Conservation (phyloP, 2,888 invertebrate genomes). For the Amphipoea lucens region DNA sequence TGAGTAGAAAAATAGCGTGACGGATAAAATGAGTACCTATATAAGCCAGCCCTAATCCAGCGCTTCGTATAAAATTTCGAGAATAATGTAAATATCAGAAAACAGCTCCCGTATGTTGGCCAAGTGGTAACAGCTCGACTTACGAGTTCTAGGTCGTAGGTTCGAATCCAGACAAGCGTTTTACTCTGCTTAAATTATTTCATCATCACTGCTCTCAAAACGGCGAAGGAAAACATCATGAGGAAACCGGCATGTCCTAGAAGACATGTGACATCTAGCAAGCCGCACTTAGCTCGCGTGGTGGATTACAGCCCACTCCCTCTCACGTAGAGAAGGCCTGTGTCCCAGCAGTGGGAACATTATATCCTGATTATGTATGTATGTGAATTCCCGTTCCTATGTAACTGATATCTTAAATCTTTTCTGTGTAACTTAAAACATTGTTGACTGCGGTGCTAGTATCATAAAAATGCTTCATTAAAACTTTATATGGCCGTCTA, state of each 20-base stretch:
- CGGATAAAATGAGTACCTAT: not conserved
- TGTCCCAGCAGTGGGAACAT: not conserved
- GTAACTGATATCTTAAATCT: slow-evolving; percentile 16
- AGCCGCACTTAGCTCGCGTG: not conserved
- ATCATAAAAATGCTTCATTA: slow-evolving; percentile 63
- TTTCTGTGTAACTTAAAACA: slow-evolving; percentile 31
- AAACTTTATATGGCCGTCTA: slow-evolving; percentile 57
- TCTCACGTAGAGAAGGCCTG: not conserved
- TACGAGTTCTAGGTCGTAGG: not conserved
- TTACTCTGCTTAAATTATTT: not conserved
- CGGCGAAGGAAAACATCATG: not conserved
- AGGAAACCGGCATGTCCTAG: not conserved
- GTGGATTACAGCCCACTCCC: not conserved
- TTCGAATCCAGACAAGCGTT: not conserved
- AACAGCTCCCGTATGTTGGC: slow-evolving; percentile 4
- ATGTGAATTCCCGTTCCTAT: not conserved
- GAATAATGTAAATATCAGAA: slow-evolving; percentile 19
- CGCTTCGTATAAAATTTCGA: slow-evolving; percentile 5
- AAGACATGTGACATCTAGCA: not conserved
- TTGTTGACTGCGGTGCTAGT: slow-evolving; percentile 15
- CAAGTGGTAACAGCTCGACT: not conserved
- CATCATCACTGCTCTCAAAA: not conserved
- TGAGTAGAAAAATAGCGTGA: not conserved
- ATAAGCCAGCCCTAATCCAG: not conserved
- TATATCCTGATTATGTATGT: not conserved